Evolutionary conservation across 2,113 vertebrate genomes (phyloP).

Genomic region (Ceyx margarethae): DNA sequence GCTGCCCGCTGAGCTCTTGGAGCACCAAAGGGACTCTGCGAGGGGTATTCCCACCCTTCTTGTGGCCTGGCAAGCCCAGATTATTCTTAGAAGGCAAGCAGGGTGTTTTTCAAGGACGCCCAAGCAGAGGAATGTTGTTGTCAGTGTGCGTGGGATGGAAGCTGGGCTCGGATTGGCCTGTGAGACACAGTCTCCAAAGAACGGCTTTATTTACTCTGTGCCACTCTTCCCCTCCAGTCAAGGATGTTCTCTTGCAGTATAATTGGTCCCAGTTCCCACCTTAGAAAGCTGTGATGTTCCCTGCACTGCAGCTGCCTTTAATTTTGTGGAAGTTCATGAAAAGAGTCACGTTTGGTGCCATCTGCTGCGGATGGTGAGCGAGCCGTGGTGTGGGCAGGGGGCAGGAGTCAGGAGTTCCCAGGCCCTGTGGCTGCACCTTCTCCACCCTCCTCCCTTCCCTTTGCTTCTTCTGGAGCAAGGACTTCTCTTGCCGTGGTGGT

Average conservation of each 20-base stretch:
- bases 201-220: conserved; percentile 32
- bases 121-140: conserved; percentile 15
- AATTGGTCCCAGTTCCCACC: conserved; percentile 59
- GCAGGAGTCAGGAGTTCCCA: accelerated
- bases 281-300: conserved; percentile 30
- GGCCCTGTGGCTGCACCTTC: background rate
- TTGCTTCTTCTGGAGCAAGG: background rate
- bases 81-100: conserved; percentile 48
- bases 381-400: accelerated
- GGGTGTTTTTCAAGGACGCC: conserved; percentile 17
- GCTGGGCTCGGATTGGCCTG: conserved; percentile 6
- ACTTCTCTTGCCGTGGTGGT: background rate
- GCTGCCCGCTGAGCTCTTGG: background rate
- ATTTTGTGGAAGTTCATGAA: conserved; percentile 8
- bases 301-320: conserved; percentile 14
- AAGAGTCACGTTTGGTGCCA: background rate
- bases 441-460: background rate
- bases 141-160: conserved; percentile 14
- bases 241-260: conserved; percentile 47
- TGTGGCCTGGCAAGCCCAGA: background rate
- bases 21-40: background rate
- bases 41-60: background rate
- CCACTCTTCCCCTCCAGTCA: conserved; percentile 46
- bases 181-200: conserved; percentile 22
- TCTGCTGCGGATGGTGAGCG: background rate